A percentile compares a stretch with the other conserved stretches of the same genome.
phyloP scores from a whole-genome alignment of 30 jellyfish, hydroid and myxozoan species.

The Aurelia aurita region DNA sequence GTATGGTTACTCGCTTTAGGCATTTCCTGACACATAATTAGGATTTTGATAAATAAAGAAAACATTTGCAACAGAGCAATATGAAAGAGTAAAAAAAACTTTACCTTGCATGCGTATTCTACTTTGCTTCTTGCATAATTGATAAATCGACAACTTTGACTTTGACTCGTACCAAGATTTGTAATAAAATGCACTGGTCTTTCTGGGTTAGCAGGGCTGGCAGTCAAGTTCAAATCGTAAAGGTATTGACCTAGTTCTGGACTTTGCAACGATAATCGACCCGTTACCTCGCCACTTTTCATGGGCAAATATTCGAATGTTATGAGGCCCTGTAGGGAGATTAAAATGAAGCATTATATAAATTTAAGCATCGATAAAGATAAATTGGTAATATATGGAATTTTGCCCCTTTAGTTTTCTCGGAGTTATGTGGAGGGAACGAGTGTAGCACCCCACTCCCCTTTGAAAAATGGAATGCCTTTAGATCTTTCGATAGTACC shows the following conservation, averaged over 20 bases:
- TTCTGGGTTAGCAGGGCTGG: conserved; percentile 93
- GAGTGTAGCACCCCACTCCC: no score
- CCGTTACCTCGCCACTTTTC: conserved; percentile 84
- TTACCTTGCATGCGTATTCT: conserved; percentile 93
- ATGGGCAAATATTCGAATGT: conserved; percentile 95
- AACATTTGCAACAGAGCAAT: no score
- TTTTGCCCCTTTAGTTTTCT: neutral
- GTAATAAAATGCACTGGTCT: conserved; percentile 92
- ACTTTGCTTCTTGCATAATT: conserved; percentile 89
- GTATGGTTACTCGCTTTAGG: no score
- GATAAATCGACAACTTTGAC: conserved; percentile 82
- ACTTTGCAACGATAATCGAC: conserved; percentile 91
- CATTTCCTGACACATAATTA: no score
- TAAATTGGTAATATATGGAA: neutral
- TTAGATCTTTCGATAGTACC: no score
- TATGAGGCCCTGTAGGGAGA: conserved; percentile 75
- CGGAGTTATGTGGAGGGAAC: no score
- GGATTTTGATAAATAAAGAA: no score
- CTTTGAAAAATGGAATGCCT: no score
- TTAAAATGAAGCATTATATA: neutral
- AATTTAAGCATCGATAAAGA: no score
- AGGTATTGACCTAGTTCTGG: conserved; percentile 93
- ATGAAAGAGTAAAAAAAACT: neutral
- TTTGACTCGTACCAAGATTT: conserved; percentile 92
- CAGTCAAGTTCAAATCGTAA: conserved; percentile 87